Conservation (phyloP, 2,888 invertebrate species). For the Acanthacorydalis orientalis region DNA sequence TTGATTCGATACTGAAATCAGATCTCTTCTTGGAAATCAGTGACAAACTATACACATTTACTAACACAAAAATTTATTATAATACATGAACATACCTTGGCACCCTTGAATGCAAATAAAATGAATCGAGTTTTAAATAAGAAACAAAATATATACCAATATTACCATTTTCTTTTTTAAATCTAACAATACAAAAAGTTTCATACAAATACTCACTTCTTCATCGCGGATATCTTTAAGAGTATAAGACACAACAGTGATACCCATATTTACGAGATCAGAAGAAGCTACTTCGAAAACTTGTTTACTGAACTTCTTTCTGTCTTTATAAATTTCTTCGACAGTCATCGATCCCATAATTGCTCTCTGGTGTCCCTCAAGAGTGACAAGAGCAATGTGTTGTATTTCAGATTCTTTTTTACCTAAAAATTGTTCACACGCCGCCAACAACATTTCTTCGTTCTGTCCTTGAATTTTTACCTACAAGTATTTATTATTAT, state of each 20-base stretch:
- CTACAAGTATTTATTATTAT: slow-evolving; percentile 27
- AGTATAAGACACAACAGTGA: slow-evolving; percentile 88
- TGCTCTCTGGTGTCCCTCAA: slow-evolving; percentile 87
- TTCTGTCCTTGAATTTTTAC: slow-evolving; percentile 81
- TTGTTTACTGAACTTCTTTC: slow-evolving; percentile 88
- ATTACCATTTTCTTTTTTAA: background rate
- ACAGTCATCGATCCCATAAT: slow-evolving; percentile 97
- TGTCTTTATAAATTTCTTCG: slow-evolving; percentile 90
- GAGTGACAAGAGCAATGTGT: slow-evolving; percentile 76
- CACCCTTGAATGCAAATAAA: slow-evolving; percentile 34
- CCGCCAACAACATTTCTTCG: slow-evolving; percentile 75
- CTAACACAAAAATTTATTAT: slow-evolving; percentile 9
- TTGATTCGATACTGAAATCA: too few species aligned
- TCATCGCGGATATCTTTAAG: slow-evolving; percentile 88
- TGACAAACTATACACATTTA: background rate
- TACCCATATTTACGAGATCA: slow-evolving; percentile 91
- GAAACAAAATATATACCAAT: background rate
- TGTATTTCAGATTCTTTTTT: slow-evolving; percentile 78
- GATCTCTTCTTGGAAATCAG: background rate
- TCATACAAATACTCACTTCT: slow-evolving; percentile 47
- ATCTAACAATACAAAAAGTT: background rate
- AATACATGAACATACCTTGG: slow-evolving; percentile 38
- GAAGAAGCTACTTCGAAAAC: slow-evolving; percentile 92
- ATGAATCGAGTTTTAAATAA: slow-evolving; percentile 1
- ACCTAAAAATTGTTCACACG: slow-evolving; percentile 87